A percentile compares a stretch with the other conserved stretches of the same genome.
phyloP scores from a whole-genome alignment of 2,797 vertebrate genomes.

The Podargus strigoides region DNA sequence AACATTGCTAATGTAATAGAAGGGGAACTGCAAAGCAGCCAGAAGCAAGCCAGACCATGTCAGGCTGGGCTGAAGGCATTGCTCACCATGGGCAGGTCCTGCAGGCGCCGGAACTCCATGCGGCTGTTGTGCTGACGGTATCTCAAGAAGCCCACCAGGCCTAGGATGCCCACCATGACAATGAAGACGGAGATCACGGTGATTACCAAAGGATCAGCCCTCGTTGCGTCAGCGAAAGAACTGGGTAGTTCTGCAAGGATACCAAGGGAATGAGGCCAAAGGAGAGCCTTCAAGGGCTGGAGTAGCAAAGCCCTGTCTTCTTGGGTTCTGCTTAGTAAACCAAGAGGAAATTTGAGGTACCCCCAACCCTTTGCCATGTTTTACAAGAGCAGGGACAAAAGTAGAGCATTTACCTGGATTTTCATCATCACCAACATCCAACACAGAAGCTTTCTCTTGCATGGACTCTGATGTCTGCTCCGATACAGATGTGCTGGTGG shows the following conservation, averaged over 20 bases:
- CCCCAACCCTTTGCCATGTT: neutral
- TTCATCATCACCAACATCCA: conserved; percentile 44
- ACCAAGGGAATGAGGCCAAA: neutral
- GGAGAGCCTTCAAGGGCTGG: neutral
- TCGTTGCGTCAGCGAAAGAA: neutral
- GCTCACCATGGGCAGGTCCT: conserved; percentile 91
- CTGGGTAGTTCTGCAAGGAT: conserved; percentile 48
- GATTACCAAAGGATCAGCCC: conserved; percentile 82
- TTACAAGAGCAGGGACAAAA: neutral
- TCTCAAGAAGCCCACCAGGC: conserved; percentile 83
- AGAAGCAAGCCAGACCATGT: neutral
- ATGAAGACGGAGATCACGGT: conserved; percentile 84
- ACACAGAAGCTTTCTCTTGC: conserved; percentile 34
- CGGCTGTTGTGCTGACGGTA: conserved; percentile 78
- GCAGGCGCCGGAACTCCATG: conserved; percentile 85
- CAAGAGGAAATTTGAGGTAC: neutral
- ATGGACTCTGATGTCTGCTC: neutral
- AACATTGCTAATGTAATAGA: neutral
- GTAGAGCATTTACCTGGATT: conserved; percentile 52
- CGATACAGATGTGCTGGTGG: neutral
- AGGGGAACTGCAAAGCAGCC: conserved; percentile 1
- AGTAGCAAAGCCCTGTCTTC: neutral
- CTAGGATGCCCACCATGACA: conserved; percentile 80
- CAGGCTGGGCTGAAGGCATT: neutral
- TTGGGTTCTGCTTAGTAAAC: neutral